Evolutionary conservation across 1,140 invertebrate species (phyloP), one percentile per base, ranked within the genome.

Genomic region (Trichogramma pretiosum): DNA sequence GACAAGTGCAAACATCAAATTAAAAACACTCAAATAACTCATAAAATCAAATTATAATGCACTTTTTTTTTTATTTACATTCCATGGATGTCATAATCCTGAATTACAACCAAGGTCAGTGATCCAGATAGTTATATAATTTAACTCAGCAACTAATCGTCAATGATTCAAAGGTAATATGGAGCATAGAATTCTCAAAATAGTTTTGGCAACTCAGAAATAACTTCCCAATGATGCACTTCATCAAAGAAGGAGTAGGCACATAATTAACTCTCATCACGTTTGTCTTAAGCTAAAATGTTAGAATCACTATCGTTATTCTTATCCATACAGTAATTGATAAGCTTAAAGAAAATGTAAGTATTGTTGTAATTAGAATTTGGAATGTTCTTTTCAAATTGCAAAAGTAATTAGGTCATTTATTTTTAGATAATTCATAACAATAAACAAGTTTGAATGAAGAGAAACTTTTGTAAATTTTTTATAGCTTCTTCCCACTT

Each of bases 121-220:
- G 54, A 58, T 62, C 47, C 54, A 60, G 51, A 33, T 47, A 39
- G 56, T 63, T 65, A 66, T 46, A 60, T 66, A 64, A 65, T 51
- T 45, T 30, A n/a, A 24, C 54, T 51, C 58, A 55, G 50, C 36
- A 57, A 57, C 44, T 56, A 58, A 52, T 54, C 53, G 46, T 47
- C 50, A 56, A 54, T 52, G 48, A 50, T 60, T 57, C 55, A 60
- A 59, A 57, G 57, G 55, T 62, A 62, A 65, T 61, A 48, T 59
- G 55, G 57, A 63, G 56, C 52, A 47, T 42, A 49, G 50, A 48
- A 57, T 60, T 67, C 62, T 65, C 59, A 64, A 66, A 67, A 67
- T 66, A 66, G 60, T 64, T 63, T 56, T 53, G 41, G 52, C 34
- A 56, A 41, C 41, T 46, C 37, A 24, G 49, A 51, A 38, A 41